Base-by-base conservation (phyloP, 2,888 invertebrate species). In the Gandaritis pyraliata region DNA sequence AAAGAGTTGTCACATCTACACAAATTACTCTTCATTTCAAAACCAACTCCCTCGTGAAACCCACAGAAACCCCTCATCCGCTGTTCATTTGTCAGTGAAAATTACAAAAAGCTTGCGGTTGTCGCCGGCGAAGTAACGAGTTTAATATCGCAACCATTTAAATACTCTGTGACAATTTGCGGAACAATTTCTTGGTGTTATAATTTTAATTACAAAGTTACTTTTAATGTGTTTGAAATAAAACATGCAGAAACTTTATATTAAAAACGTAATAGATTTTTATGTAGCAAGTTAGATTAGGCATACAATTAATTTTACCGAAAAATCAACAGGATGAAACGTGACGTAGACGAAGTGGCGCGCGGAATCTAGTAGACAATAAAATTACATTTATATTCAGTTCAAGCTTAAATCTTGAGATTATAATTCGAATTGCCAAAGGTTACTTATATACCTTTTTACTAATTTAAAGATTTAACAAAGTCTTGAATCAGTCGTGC, bases 31-130 rank as follows among this genome's bases (percentile, higher is more conserved):
- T 81, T 70, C 71, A 76, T 75, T 72, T 82, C 74, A 77, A 83
- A 84, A 83, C 78, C 81, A 81, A 77, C 79, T 79, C 75, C 38
- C 48, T 49, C 43, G 57, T 41, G 36, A 46, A 54, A 23, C 53
- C 36, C 52, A 11, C 36, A 56, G 63, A 65, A 66, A 56, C 61
- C 72, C 68, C 67, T 66, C 71, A 74, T 73, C 73, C 77, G 78
- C 75, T 86, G 86, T 88, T 87, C 86, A 88, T 88, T 88, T 88
- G 87, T 88, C 87, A 88, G 77, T 78, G 83, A 74, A 71, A 83
- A 85, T 85, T 85, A 87, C 87, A 88, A 89, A 89, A 89, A 87
- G 88, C 86, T 79, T 80, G 85, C 73, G 85, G 84, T 82, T 76
- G 69, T 63, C 67, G 70, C 69, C 66, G 66, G 69, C 63, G 73